Conservation (phyloP, 2,888 invertebrate species). For the Brenthis hecate region DNA sequence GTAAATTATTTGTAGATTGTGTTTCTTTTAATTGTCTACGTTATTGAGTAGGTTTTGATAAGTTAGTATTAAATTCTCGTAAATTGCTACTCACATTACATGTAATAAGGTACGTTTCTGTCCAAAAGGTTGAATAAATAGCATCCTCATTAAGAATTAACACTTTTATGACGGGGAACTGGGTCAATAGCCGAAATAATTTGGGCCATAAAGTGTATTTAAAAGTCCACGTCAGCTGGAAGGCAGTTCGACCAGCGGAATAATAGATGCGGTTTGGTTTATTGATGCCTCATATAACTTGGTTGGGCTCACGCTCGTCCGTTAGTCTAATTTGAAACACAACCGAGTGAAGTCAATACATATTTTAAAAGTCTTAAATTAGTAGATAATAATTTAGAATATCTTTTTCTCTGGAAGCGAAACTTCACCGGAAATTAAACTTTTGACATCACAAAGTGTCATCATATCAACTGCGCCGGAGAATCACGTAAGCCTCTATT, state of each 20-base stretch:
- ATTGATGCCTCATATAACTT: constrained; percentile 78
- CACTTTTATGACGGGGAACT: constrained; percentile 56
- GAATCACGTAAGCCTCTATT: too few species aligned
- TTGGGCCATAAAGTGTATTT: constrained; percentile 72
- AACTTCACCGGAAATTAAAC: background rate
- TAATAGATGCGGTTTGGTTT: constrained; percentile 80
- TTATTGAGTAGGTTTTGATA: background rate
- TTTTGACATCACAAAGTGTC: too few species aligned
- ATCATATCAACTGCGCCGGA: too few species aligned
- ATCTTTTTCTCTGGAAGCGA: background rate
- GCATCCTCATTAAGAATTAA: constrained; percentile 57
- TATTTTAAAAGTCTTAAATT: constrained; percentile 44
- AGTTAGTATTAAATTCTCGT: too few species aligned
- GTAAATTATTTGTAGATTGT: too few species aligned
- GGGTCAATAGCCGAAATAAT: constrained; percentile 67
- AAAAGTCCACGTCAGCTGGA: constrained; percentile 74
- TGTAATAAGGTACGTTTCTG: background rate
- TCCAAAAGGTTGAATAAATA: constrained; percentile 26
- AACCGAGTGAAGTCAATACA: constrained; percentile 67
- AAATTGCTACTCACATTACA: background rate
- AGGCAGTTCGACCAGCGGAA: constrained; percentile 56
- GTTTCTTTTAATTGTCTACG: too few species aligned
- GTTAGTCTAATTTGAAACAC: constrained; percentile 79
- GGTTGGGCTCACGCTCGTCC: constrained; percentile 56
- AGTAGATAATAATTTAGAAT: constrained; percentile 3